Conservation (phyloP, 2,888 invertebrate genomes). For the Hipparchia sbordonii region DNA sequence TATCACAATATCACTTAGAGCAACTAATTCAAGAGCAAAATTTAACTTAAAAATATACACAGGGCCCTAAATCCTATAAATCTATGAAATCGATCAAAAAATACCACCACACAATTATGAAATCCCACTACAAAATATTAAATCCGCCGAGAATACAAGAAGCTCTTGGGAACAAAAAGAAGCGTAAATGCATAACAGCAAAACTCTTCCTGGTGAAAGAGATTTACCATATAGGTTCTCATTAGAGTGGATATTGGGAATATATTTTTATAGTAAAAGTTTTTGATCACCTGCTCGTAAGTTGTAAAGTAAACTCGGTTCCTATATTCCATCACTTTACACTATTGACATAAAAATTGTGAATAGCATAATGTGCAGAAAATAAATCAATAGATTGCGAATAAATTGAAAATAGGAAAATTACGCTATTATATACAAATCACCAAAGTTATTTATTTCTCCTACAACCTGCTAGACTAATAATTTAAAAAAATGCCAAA, state of each 20-base stretch:
- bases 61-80: neutral
- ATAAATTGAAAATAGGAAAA: neutral
- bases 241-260: neutral
- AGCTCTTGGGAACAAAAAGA: slow-evolving; percentile 19
- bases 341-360: too few relatives aligned
- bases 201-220: slow-evolving; percentile 42
- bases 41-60: too few relatives aligned
- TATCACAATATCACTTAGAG: too few relatives aligned
- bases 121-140: slow-evolving; percentile 13
- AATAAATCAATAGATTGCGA: too few relatives aligned
- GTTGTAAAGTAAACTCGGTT: too few relatives aligned
- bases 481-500: too few relatives aligned
- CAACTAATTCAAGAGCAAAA: too few relatives aligned
- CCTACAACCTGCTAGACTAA: too few relatives aligned
- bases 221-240: neutral
- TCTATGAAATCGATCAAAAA: neutral
- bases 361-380: too few relatives aligned
- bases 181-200: slow-evolving; percentile 42
- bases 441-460: too few relatives aligned
- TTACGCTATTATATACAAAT: too few relatives aligned
- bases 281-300: neutral
- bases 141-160: slow-evolving; percentile 12
- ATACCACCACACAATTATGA: slow-evolving; percentile 6
- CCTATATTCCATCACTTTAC: neutral
- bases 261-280: neutral